Conservation (phyloP, 2,113 vertebrate genomes). For the Phocoena sinus region DNA sequence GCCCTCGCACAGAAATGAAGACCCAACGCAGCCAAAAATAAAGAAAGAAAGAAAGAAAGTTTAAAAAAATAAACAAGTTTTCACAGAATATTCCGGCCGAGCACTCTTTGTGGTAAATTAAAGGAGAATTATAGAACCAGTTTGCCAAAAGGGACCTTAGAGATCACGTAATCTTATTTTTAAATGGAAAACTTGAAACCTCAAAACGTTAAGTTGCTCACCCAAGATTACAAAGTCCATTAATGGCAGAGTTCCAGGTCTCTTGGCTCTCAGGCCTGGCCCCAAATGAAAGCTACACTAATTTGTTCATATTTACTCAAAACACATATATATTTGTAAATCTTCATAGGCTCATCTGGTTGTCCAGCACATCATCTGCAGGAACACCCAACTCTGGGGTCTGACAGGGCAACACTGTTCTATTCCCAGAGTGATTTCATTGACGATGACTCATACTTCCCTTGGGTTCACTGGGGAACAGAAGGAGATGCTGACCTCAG, state of each 20-base stretch:
- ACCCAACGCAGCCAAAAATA: too few species aligned
- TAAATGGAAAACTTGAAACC: conserved; percentile 14
- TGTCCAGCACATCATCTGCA: background rate
- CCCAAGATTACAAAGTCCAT: background rate
- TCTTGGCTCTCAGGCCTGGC: background rate
- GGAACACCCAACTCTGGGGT: background rate
- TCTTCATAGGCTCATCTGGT: background rate
- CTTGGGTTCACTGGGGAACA: background rate
- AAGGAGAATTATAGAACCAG: conserved; percentile 14
- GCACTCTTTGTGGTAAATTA: background rate
- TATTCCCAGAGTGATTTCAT: background rate
- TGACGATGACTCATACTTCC: background rate
- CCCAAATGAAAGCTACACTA: background rate
- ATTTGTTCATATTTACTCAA: background rate
- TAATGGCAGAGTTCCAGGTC: background rate
- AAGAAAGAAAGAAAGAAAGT: too few species aligned
- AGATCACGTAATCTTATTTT: background rate
- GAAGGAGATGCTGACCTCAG: conserved; percentile 8
- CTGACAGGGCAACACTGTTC: background rate
- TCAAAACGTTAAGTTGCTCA: background rate
- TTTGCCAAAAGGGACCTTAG: background rate
- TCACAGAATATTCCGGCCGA: conserved; percentile 27
- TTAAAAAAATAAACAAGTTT: conserved; percentile 40
- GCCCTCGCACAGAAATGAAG: too few species aligned
- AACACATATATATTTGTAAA: background rate